Percentiles rank a stretch among this genome's conserved stretches.
Evolutionary conservation across 2,797 vertebrate species (phyloP).

Genomic region (Sebastes taczanowskii): DNA sequence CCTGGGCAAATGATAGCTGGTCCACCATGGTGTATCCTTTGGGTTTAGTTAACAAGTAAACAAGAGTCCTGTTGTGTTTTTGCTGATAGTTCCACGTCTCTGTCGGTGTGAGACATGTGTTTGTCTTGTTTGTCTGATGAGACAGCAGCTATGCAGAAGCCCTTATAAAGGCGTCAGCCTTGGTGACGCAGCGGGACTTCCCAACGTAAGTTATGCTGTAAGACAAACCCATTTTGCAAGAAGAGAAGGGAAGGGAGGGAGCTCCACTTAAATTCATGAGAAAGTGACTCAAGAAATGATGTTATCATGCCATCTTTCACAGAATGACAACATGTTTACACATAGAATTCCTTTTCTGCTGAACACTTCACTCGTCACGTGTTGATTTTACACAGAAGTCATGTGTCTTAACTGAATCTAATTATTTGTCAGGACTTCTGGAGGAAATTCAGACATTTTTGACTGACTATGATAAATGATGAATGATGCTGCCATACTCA

Average conservation of each 20-base stretch:
- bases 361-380: background rate
- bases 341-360: background rate
- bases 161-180: background rate
- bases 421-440: background rate
- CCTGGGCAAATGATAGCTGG: constrained; percentile 73
- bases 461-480: too few species aligned
- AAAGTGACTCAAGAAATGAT: background rate
- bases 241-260: background rate
- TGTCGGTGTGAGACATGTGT: background rate
- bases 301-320: background rate
- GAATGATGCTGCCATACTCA: too few species aligned
- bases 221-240: background rate
- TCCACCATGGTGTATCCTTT: constrained; percentile 74
- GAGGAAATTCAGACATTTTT: rapidly evolving
- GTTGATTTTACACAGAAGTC: too few species aligned
- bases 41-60: background rate
- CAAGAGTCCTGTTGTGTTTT: background rate
- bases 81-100: background rate
- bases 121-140: background rate
- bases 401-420: too few species aligned
- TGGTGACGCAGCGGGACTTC: background rate
- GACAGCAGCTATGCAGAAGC: background rate
- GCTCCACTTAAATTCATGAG: background rate
- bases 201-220: background rate
- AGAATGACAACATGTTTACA: too few species aligned